A percentile compares a stretch with the other conserved stretches of the same genome.
Conservation (phyloP, 2,888 invertebrate genomes). For the Crossocerus cetratus region DNA sequence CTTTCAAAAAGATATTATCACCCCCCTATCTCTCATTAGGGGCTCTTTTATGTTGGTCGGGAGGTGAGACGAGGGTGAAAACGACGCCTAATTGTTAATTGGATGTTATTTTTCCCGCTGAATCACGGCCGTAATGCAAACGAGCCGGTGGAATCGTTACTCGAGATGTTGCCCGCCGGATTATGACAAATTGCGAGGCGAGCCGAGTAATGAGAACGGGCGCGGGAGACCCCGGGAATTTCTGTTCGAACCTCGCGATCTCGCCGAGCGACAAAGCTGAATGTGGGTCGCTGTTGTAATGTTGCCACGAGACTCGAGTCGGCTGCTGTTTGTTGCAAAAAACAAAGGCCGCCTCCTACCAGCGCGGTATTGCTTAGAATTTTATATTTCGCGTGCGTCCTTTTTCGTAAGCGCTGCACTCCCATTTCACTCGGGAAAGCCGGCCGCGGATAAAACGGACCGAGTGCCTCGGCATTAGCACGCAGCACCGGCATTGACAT, state of each 20-base stretch:
- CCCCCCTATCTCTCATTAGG: neutral
- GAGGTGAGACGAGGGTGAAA: neutral
- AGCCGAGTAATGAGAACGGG: conserved; percentile 24
- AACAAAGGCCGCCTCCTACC: conserved; percentile 37
- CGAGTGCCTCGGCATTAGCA: too few species aligned
- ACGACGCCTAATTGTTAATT: neutral
- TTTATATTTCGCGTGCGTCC: conserved; percentile 10
- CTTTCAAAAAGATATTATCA: conserved; percentile 10
- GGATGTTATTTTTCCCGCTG: neutral
- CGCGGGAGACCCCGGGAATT: conserved; percentile 9
- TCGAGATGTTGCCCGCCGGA: neutral
- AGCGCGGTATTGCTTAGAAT: conserved; percentile 40
- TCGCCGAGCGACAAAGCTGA: conserved; percentile 36
- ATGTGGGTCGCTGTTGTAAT: conserved; percentile 50
- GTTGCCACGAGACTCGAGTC: conserved; percentile 36
- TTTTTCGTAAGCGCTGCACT: conserved; percentile 12
- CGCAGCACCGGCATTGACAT: too few species aligned
- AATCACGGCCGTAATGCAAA: neutral
- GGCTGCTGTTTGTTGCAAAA: conserved; percentile 41
- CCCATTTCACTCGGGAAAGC: neutral
- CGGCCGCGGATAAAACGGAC: neutral
- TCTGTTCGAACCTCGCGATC: conserved; percentile 39
- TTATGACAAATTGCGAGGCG: neutral
- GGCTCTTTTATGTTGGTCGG: neutral
- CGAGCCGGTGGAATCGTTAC: neutral